Percentiles rank a stretch among this genome's conserved stretches.
Conservation (phyloP, 2,113 vertebrate genomes). For the Ellobius talpinus region DNA sequence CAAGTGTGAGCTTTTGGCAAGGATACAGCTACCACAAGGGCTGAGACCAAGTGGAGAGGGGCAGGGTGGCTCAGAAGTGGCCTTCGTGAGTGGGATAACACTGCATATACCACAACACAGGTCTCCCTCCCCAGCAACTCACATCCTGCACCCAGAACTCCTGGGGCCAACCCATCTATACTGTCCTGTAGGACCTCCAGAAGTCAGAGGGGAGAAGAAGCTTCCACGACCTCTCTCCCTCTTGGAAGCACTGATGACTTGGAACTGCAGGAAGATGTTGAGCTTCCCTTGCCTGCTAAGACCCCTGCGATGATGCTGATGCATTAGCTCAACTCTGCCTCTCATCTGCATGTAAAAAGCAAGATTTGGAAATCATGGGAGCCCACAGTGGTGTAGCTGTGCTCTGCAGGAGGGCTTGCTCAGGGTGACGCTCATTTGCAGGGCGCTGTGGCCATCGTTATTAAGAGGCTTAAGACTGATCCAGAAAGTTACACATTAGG, state of each 20-base stretch:
- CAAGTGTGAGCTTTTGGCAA: not conserved
- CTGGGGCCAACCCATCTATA: not conserved
- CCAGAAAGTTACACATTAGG: not conserved
- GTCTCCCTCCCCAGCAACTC: too few relatives aligned
- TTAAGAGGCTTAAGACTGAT: not conserved
- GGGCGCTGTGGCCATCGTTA: not conserved
- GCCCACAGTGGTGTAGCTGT: not conserved
- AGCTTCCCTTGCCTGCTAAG: not conserved
- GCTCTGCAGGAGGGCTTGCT: not conserved
- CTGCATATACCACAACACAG: too few relatives aligned
- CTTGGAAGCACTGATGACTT: too few relatives aligned
- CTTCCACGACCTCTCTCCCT: not conserved
- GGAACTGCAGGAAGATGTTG: too few relatives aligned
- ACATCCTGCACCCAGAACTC: not conserved
- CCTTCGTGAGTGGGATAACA: not conserved
- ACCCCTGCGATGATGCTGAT: too few relatives aligned
- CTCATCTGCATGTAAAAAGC: not conserved
- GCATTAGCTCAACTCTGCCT: not conserved
- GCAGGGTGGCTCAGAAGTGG: not conserved
- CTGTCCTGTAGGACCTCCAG: not conserved
- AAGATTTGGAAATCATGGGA: not conserved
- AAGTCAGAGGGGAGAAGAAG: not conserved
- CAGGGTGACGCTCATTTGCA: not conserved
- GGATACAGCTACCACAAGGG: not conserved
- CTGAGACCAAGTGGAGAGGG: not conserved